Evolutionary conservation across 2,888 invertebrate species (phyloP).

Genomic region (Bedellia somnulentella): DNA sequence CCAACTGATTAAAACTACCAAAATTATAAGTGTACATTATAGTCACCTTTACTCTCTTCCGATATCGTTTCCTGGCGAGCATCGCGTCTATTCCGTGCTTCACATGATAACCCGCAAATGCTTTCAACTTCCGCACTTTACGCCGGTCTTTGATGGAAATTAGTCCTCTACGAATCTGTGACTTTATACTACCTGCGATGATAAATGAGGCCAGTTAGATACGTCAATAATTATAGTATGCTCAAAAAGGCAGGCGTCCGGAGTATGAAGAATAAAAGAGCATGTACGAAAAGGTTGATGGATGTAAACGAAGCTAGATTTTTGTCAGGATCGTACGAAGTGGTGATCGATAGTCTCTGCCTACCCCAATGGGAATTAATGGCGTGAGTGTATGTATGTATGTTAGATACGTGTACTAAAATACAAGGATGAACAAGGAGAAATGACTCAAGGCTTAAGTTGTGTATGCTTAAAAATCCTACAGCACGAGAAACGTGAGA

Average conservation of each 20-base stretch:
- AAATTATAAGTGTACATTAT: not conserved
- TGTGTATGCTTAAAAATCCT: too few relatives aligned
- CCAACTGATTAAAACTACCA: too few relatives aligned
- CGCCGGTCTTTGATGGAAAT: conserved; percentile 71
- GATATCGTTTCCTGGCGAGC: conserved; percentile 74
- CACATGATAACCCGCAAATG: conserved; percentile 78
- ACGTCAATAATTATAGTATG: not conserved
- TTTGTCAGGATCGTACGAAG: too few relatives aligned
- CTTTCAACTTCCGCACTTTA: conserved; percentile 78
- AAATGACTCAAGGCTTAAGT: too few relatives aligned
- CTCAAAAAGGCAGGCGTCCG: too few relatives aligned
- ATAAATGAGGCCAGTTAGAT: not conserved
- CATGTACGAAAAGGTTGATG: too few relatives aligned
- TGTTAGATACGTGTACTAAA: not conserved
- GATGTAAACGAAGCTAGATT: too few relatives aligned
- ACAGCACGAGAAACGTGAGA: too few relatives aligned
- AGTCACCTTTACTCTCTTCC: conserved; percentile 52
- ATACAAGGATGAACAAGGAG: not conserved
- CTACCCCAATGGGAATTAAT: too few relatives aligned
- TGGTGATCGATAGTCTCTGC: too few relatives aligned
- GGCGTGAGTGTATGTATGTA: too few relatives aligned
- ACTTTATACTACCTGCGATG: conserved; percentile 72
- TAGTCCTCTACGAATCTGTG: conserved; percentile 54
- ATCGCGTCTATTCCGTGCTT: conserved; percentile 79
- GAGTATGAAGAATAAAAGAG: too few relatives aligned